Conservation (phyloP, 2,888 invertebrate genomes). For the Tachina lurida region DNA sequence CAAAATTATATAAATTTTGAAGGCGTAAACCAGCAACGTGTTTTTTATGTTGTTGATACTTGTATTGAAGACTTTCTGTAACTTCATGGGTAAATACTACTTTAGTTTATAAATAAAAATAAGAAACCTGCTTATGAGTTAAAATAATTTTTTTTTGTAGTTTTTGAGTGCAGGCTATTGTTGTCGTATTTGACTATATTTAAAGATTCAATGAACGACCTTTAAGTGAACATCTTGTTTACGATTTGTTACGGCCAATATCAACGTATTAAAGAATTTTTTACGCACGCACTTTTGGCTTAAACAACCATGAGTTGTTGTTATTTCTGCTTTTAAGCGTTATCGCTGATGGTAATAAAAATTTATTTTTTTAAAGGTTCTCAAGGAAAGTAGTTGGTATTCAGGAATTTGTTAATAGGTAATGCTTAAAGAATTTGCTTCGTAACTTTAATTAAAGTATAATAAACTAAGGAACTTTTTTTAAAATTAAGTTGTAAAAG, state of each 20-base stretch:
- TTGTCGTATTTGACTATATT: conserved; percentile 45
- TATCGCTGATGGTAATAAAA: conserved; percentile 25
- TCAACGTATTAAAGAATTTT: conserved; percentile 38
- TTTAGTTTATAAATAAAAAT: conserved; percentile 14
- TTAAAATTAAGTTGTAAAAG: too few relatives aligned
- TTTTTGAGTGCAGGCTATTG: conserved; percentile 1
- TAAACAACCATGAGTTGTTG: background rate
- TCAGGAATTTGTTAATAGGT: too few relatives aligned
- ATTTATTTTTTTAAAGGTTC: background rate
- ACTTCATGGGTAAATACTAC: background rate
- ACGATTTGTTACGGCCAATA: conserved; percentile 63
- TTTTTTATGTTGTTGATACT: conserved; percentile 42
- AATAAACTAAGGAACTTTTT: too few relatives aligned
- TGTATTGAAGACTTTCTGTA: background rate
- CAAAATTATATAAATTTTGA: conserved; percentile 30
- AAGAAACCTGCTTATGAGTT: conserved; percentile 47
- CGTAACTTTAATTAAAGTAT: too few relatives aligned
- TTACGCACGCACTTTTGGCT: conserved; percentile 40
- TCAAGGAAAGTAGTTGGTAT: too few relatives aligned
- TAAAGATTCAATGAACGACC: conserved; percentile 67
- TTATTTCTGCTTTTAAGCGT: background rate
- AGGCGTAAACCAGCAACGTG: conserved; percentile 66
- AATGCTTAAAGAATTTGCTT: too few relatives aligned
- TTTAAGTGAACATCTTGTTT: conserved; percentile 65
- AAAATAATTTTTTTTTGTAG: conserved; percentile 41